Evolutionary conservation across 2,113 vertebrate genomes (phyloP), one percentile per base, ranked within the genome.

Genomic region (Gulo gulo): DNA sequence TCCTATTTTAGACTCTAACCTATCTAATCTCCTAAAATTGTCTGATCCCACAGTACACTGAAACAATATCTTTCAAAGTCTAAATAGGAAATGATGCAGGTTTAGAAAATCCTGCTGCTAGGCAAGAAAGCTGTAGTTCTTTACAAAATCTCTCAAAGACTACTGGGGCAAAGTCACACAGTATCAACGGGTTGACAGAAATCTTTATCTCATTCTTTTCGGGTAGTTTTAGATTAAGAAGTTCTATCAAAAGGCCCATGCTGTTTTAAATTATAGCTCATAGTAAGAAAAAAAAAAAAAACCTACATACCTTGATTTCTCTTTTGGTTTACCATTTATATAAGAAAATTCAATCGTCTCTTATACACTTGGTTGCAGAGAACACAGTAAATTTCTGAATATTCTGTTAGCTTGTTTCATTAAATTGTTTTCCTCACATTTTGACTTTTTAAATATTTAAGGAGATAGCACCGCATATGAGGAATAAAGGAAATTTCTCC

Each of bases 181-280:
- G 52, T 15, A 88, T 96, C 89, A 94, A 9, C 88, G 42, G 15
- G 63, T 69, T 97, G 90, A 85, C 31, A 82, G n/a, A 93, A 95
- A 93, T 52, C 55, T 80, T 94, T 93, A 94, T 94, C 59, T 90
- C 39, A 55, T 91, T 95, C 36, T 92, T 90, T 85, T 74, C 18
- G 47, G 45, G 67, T 90, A 91, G 42, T 78, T 97, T 95, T 91
- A 95, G 69, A 97, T 95, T 95, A 97, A 92, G n/a, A 96, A 86
- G 14, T 84, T 85, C 15, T 95, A 94, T 89, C 84, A 96, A 93
- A 97, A 89, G 91, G 3, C 76, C 18, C 90, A 73, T 65, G 61
- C 59, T 97, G 88, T 78, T 96, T 97, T 95, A 96, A 97, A 98
- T 97, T 94, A 94, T 59, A 97, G 34, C 45, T 94, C 69, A 69